A percentile compares a stretch with the other conserved stretches of the same genome.
phyloP scores from a whole-genome alignment of 2,888 invertebrate species.

The Stramonita haemastoma region DNA sequence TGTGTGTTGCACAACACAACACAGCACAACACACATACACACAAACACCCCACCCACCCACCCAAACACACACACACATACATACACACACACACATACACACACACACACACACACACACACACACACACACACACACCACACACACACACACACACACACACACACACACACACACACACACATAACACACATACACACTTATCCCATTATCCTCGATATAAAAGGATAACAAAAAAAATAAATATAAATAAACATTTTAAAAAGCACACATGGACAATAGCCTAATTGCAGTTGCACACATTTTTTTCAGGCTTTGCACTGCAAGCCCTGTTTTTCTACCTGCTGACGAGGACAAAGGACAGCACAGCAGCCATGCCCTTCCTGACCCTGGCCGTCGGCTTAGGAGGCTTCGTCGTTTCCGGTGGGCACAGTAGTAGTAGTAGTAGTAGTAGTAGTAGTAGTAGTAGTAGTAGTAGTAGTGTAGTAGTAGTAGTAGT shows the following conservation, averaged over 20 bases:
- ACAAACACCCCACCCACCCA: too few relatives aligned
- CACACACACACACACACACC: not conserved
- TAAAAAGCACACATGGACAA: not conserved
- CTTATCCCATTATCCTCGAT: too few relatives aligned
- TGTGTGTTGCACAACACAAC: too few relatives aligned
- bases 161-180: not conserved
- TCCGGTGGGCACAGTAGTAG: conserved; percentile 60
- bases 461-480: too few relatives aligned
- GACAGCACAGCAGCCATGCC: conserved; percentile 63
- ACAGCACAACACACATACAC: too few relatives aligned
- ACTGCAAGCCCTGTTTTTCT: conserved; percentile 64
- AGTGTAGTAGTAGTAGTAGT: too few relatives aligned
- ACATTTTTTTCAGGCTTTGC: conserved; percentile 67
- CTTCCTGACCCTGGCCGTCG: conserved; percentile 70
- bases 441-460: too few relatives aligned
- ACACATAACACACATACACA: too few relatives aligned
- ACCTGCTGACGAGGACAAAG: conserved; percentile 60
- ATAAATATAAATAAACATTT: not conserved
- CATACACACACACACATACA: not conserved
- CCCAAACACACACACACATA: too few relatives aligned
- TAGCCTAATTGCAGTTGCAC: not conserved
- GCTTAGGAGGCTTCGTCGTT: conserved; percentile 71
- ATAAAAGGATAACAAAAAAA: too few relatives aligned
- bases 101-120: not conserved
- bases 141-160: not conserved